Base-by-base conservation (phyloP, 2,113 vertebrate genomes). In the Neodontobutis hainanensis region DNA sequence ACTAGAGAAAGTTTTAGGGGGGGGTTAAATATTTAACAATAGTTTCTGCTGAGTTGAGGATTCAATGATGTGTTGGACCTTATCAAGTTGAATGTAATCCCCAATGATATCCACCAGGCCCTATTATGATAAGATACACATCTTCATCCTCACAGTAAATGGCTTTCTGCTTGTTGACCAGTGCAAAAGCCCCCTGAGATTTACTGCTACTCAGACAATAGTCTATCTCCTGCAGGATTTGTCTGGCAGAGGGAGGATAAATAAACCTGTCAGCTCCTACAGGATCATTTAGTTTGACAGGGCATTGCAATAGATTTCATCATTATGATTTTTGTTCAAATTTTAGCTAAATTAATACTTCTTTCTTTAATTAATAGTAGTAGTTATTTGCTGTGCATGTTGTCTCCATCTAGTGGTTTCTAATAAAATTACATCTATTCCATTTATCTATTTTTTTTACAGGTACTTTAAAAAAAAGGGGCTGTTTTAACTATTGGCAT, bases 371-470 rank as follows among this genome's bases (percentile, higher is more conserved):
- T 3, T 14, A 40, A 46, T 9, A 2, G 45, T 5, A 27, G 19
- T 27, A 27, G 19, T 27, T 27, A 50, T 36, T 16, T 35, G 27
- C 78, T 69, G 47, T 44, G 68, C 40, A 7, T 60, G 68, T 57
- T 77, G 72, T 88, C 81, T 44, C 89, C 90, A 89, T 89, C 91
- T 91, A 68, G 75, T 81, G 90, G 90, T 27, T 14, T 3, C 6
- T 5, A 34, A 3, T 14, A 8, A 4, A 44, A 64, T 38, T 48
- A 32, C 70, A 78, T n/a, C n/a, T n/a, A n/a, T n/a, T n/a, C n/a
- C n/a, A n/a, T n/a, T n/a, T n/a, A n/a, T n/a, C n/a, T n/a, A n/a
- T n/a, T n/a, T n/a, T n/a, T n/a, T n/a, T n/a, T n/a, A n/a, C n/a
- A n/a, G n/a, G n/a, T n/a, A n/a, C n/a, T n/a, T n/a, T n/a, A n/a